Conservation (phyloP, 2,113 vertebrate genomes). For the Hirundichthys speculiger region DNA sequence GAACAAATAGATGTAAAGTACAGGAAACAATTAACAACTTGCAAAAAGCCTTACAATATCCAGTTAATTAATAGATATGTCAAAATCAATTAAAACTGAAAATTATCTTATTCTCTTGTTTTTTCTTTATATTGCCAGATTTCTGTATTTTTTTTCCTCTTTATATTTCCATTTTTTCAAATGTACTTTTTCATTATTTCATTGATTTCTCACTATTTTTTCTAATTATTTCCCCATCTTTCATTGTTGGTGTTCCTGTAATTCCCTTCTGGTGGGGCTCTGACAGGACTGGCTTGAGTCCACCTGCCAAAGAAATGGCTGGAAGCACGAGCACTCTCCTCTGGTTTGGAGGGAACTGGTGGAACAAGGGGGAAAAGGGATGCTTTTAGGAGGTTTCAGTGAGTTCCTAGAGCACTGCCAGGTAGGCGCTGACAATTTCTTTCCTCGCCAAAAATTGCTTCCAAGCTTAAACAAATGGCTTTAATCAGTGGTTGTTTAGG, state of each 20-base stretch:
- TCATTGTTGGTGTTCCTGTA: neutral
- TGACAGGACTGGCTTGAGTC: conserved; percentile 86
- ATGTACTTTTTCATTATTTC: no score
- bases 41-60: no score
- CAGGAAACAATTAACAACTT: no score
- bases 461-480: neutral
- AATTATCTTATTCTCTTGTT: neutral
- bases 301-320: conserved; percentile 84
- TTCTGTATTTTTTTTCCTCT: neutral
- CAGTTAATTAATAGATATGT: no score
- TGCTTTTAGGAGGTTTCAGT: conserved; percentile 88
- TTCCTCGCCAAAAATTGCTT: neutral
- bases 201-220: no score
- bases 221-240: neutral
- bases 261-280: neutral
- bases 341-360: conserved; percentile 93
- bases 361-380: conserved; percentile 87
- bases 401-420: conserved; percentile 90
- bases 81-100: neutral
- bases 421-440: conserved; percentile 70
- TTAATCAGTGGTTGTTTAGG: conserved; percentile 64
- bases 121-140: no score
- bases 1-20: no score
- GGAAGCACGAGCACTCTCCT: conserved; percentile 86
- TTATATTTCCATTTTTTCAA: no score